phyloP scores from a whole-genome alignment of 1,140 invertebrate species.

The Apis laboriosa region DNA sequence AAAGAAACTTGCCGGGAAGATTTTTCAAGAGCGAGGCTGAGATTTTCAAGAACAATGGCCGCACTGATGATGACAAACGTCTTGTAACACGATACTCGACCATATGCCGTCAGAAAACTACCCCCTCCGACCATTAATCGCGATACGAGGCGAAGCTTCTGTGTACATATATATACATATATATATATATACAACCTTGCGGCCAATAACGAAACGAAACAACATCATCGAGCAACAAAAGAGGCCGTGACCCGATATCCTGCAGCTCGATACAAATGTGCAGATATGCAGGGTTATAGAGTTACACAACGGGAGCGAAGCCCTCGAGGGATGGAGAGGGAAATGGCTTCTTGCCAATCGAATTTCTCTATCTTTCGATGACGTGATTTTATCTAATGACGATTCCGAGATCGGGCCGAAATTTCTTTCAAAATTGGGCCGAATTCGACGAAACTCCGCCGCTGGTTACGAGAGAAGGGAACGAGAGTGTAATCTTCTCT shows the following conservation, averaged over 20 bases:
- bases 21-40: constrained; percentile 68
- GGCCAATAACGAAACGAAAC: constrained; percentile 75
- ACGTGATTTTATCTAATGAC: not conserved
- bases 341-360: constrained; percentile 44
- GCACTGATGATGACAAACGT: constrained; percentile 80
- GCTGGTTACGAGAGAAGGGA: no score
- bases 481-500: not conserved
- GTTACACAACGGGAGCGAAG: constrained; percentile 55
- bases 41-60: constrained; percentile 74
- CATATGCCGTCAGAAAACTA: constrained; percentile 75
- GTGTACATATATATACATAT: constrained; percentile 37
- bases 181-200: constrained; percentile 68
- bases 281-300: constrained; percentile 68
- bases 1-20: constrained; percentile 70
- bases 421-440: no score
- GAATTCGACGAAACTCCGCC: no score
- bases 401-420: not conserved
- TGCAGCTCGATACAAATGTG: constrained; percentile 63
- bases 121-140: constrained; percentile 67
- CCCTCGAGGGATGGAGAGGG: constrained; percentile 39
- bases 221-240: constrained; percentile 75
- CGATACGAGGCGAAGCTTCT: constrained; percentile 49
- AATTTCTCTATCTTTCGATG: constrained; percentile 6
- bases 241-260: constrained; percentile 71
- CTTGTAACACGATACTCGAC: constrained; percentile 77